These are phyloP conservation scores for Proteles cristata DNA, from an alignment of 2,113 vertebrate species.

Conservation along the genomic window DNA sequence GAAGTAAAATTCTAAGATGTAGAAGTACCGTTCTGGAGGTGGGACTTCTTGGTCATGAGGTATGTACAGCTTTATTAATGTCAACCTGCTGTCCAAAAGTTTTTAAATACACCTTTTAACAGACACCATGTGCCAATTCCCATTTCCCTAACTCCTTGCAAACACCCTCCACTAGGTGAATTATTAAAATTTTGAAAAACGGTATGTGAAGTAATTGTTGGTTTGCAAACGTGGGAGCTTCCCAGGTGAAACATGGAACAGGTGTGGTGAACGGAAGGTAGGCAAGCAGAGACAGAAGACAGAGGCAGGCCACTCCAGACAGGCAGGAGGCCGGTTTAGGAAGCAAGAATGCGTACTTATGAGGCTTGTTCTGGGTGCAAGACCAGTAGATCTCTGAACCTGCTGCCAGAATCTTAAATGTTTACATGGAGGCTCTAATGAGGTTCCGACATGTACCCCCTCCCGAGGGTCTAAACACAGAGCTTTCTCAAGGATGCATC, in stretches of 20 bases:
- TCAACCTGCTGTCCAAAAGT: background rate
- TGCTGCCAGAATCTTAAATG: background rate
- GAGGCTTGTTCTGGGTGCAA: background rate
- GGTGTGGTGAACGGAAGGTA: no score
- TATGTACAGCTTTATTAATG: background rate
- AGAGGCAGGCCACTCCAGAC: background rate
- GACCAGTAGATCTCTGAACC: background rate
- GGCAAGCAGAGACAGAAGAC: background rate
- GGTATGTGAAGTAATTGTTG: background rate
- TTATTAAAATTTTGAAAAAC: background rate
- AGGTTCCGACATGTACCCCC: no score
- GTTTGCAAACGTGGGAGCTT: no score
- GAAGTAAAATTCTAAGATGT: background rate
- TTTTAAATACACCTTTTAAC: background rate
- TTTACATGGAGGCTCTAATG: no score
- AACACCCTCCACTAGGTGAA: background rate
- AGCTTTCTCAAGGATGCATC: background rate
- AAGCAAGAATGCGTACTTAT: background rate
- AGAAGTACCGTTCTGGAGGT: no score
- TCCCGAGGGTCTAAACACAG: no score
- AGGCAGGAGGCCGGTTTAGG: background rate
- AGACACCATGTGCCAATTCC: background rate
- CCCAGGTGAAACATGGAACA: no score
- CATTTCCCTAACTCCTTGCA: background rate
- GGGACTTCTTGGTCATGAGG: background rate